These are phyloP conservation scores for Hydrotaea diabolus DNA, from an alignment of 2,888 invertebrate species.

Conservation along the genomic window DNA sequence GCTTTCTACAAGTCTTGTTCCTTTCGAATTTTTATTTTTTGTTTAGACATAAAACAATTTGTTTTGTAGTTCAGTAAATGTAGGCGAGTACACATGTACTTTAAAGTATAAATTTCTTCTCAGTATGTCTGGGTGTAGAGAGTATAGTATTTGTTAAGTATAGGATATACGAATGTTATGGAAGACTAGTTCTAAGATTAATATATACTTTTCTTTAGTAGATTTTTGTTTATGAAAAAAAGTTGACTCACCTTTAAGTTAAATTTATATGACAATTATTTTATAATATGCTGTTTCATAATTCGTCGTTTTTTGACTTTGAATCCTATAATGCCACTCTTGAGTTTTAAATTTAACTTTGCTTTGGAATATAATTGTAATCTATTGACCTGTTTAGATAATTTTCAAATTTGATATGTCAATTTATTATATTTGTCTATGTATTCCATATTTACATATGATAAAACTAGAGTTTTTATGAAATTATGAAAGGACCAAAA, in stretches of 20 bases:
- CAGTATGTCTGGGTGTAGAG: neutral
- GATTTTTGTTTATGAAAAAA: conserved; percentile 38
- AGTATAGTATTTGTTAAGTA: conserved; percentile 32
- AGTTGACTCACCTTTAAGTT: conserved; percentile 55
- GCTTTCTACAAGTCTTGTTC: neutral
- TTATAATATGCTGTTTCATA: too few relatives aligned
- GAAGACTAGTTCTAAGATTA: conserved; percentile 66
- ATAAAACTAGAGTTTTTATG: too few relatives aligned
- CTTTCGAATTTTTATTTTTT: neutral
- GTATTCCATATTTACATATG: conserved; percentile 44
- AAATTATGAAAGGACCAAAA: too few relatives aligned
- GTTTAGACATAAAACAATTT: neutral
- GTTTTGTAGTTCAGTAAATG: neutral
- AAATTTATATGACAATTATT: neutral
- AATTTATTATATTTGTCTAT: conserved; percentile 48
- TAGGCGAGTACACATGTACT: neutral
- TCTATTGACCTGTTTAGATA: conserved; percentile 1
- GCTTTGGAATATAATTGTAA: neutral
- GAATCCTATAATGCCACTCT: too few relatives aligned
- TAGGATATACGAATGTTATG: conserved; percentile 60
- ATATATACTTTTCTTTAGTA: conserved; percentile 19
- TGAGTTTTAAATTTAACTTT: neutral
- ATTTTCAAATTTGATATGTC: conserved; percentile 72
- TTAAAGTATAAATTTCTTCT: neutral
- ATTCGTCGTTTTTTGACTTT: neutral